Conservation (phyloP, 2,888 invertebrate species). For the Aspidapion aeneum region DNA sequence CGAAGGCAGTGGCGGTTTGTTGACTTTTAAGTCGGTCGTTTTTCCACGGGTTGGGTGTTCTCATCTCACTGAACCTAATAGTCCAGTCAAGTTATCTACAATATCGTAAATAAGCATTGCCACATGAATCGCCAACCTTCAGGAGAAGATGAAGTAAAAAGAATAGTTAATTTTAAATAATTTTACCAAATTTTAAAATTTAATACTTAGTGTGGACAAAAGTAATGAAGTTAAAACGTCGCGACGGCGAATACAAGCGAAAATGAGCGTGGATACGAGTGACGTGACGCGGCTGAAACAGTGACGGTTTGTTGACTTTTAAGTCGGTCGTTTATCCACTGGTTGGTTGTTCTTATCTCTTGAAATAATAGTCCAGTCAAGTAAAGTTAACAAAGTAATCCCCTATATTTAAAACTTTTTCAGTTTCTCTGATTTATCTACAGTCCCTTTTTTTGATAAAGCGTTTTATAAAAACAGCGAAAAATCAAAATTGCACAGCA, state of each 20-base stretch:
- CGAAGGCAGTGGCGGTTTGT: not conserved
- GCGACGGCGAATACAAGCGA: conserved; percentile 15
- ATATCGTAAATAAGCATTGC: too few relatives aligned
- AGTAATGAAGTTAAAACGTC: conserved; percentile 17
- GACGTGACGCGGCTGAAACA: not conserved
- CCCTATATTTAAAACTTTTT: too few relatives aligned
- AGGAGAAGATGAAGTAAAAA: too few relatives aligned
- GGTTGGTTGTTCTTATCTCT: not conserved
- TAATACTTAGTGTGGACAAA: too few relatives aligned
- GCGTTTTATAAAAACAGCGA: too few relatives aligned
- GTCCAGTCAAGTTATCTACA: not conserved
- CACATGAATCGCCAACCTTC: too few relatives aligned
- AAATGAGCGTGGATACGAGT: conserved; percentile 5
- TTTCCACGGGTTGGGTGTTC: not conserved
- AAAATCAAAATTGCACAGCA: too few relatives aligned
- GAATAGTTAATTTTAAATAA: too few relatives aligned
- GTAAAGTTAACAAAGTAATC: too few relatives aligned
- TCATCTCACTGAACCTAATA: not conserved
- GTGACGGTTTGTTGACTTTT: not conserved
- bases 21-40: not conserved
- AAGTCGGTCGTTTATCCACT: not conserved
- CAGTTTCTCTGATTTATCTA: too few relatives aligned
- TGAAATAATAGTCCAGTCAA: not conserved
- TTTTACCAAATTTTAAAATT: too few relatives aligned
- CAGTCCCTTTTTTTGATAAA: too few relatives aligned